Evolutionary conservation across 2,113 vertebrate genomes (phyloP).

Genomic region (Phocoena sinus): DNA sequence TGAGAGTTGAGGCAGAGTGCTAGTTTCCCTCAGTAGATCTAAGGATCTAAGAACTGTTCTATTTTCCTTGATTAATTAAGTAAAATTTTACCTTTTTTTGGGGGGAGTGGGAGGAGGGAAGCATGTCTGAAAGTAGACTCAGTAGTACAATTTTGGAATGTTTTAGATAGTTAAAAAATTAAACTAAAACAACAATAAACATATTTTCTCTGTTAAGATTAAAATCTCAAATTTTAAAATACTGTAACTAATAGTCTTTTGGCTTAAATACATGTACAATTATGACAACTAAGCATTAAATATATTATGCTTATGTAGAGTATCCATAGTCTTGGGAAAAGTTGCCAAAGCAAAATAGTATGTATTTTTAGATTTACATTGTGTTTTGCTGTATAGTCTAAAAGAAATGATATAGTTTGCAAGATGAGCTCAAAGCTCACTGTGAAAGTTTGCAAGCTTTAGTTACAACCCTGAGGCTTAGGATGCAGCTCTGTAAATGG

Average conservation of each 20-base stretch:
- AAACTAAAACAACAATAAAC: not conserved
- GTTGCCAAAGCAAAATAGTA: not conserved
- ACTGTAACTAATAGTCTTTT: not conserved
- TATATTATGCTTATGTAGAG: not conserved
- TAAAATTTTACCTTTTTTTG: not conserved
- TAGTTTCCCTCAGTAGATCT: not conserved
- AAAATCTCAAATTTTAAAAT: not conserved
- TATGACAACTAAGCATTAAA: not conserved
- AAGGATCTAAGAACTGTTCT: not conserved
- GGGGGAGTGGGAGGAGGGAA: not conserved
- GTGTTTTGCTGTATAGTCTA: not conserved
- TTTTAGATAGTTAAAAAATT: slow-evolving; percentile 22
- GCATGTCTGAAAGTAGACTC: not conserved
- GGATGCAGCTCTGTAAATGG: not conserved
- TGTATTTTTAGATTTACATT: not conserved
- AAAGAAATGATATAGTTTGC: not conserved
- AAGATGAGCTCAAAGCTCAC: not conserved
- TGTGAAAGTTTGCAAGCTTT: not conserved
- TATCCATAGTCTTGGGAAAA: not conserved
- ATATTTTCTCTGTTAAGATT: not conserved
- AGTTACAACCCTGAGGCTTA: not conserved
- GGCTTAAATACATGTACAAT: not conserved
- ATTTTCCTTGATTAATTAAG: not conserved
- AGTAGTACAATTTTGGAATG: not conserved
- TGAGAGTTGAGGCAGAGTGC: not conserved